Evolutionary conservation across 2,888 invertebrate genomes (phyloP).

Genomic region (Macrophya alboannulata): DNA sequence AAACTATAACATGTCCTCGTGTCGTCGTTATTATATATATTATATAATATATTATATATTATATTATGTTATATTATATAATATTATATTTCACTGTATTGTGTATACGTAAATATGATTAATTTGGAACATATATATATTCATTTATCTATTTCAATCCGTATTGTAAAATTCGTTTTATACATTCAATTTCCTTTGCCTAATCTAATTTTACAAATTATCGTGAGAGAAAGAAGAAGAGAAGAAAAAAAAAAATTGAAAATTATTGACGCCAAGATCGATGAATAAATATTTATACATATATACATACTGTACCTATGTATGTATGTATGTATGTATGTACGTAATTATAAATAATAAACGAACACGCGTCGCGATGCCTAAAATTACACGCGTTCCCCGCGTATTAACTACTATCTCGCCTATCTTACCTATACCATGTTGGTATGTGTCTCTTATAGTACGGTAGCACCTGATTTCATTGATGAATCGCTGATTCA

Average conservation of each 20-base stretch:
- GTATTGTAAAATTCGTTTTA: too few species aligned
- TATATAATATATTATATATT: constrained; percentile 6
- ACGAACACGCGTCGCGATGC: constrained; percentile 28
- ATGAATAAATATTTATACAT: neutral
- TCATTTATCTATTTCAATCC: too few species aligned
- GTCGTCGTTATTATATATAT: too few species aligned
- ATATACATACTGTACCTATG: neutral
- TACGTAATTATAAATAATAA: too few species aligned
- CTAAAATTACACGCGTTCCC: constrained; percentile 4
- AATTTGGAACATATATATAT: too few species aligned
- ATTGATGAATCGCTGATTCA: constrained; percentile 48
- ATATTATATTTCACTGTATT: too few species aligned
- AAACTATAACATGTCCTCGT: neutral
- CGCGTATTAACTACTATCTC: neutral
- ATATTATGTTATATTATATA: neutral
- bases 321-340: too few species aligned
- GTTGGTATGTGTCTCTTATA: too few species aligned
- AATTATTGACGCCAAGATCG: constrained; percentile 23
- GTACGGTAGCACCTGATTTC: neutral
- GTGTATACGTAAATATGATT: too few species aligned
- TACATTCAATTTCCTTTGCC: too few species aligned
- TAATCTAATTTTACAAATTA: too few species aligned
- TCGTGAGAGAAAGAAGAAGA: too few species aligned
- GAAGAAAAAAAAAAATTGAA: neutral
- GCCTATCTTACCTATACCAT: neutral